phyloP scores from a whole-genome alignment of 2,797 vertebrate genomes.

The Clarias laeviceps region DNA sequence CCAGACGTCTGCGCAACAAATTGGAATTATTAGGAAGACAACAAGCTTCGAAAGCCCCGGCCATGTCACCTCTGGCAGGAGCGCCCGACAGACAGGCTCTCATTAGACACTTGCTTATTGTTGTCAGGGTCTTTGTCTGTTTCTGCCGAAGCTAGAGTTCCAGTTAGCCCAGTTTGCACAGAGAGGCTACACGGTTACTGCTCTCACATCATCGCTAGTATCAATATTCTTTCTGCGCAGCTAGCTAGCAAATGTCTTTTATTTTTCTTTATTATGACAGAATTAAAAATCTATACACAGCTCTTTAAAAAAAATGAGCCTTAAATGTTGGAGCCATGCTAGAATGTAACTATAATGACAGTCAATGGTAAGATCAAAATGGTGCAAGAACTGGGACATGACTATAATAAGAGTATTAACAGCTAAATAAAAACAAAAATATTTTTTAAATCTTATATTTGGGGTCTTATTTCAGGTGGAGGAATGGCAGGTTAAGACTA shows the following conservation, averaged over 20 bases:
- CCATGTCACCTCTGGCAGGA: conserved; percentile 40
- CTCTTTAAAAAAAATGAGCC: neutral
- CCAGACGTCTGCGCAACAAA: conserved; percentile 46
- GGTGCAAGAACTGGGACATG: neutral
- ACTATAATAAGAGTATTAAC: neutral
- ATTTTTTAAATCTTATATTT: too few relatives aligned
- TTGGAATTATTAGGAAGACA: conserved; percentile 50
- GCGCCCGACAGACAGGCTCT: conserved; percentile 51
- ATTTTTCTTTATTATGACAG: neutral
- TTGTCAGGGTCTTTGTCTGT: conserved; percentile 55
- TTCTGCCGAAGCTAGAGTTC: conserved; percentile 27
- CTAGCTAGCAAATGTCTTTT: neutral
- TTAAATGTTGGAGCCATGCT: neutral
- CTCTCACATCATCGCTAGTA: neutral
- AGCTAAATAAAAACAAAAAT: neutral
- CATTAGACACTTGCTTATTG: conserved; percentile 62
- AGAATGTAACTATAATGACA: neutral
- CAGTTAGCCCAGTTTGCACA: conserved; percentile 3
- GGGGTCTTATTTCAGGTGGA: too few relatives aligned
- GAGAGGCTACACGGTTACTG: neutral
- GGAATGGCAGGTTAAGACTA: too few relatives aligned
- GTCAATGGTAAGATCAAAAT: neutral
- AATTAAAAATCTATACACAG: neutral
- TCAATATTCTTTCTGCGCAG: neutral
- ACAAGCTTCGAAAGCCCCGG: conserved; percentile 40